Percentiles rank a stretch among this genome's conserved stretches.
Conservation (phyloP, 1,140 invertebrate genomes). For the Aphaenogaster rudis region DNA sequence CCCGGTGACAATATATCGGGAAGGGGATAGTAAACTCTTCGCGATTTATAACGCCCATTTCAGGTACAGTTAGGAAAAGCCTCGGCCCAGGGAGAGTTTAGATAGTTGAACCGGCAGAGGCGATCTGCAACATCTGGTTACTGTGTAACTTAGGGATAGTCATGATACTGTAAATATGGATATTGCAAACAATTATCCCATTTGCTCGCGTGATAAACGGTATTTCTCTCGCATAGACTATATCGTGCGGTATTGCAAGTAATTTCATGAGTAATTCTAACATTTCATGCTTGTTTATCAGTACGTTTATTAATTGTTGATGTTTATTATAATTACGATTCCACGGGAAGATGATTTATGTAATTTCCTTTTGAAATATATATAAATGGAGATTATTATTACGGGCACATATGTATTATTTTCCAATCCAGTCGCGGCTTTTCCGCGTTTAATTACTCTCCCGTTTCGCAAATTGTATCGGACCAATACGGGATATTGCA, state of each 20-base stretch:
- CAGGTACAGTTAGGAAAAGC: conserved; percentile 45
- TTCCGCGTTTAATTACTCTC: conserved; percentile 26
- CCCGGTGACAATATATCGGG: conserved; percentile 35
- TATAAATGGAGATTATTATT: not conserved
- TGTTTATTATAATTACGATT: conserved; percentile 6
- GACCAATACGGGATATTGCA: not conserved
- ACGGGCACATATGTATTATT: not conserved
- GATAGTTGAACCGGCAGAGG: conserved; percentile 57
- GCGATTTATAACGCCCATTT: conserved; percentile 55
- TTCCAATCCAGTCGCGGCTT: conserved; percentile 19
- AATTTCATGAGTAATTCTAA: not conserved
- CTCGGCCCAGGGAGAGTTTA: conserved; percentile 43
- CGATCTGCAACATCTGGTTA: conserved; percentile 68
- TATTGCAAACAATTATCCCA: conserved; percentile 56
- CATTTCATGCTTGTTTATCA: conserved; percentile 16
- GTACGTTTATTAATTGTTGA: conserved; percentile 16
- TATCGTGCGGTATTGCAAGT: not conserved
- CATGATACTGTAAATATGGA: conserved; percentile 56
- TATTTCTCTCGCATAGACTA: conserved; percentile 20
- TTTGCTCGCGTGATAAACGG: conserved; percentile 28
- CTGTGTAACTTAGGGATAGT: conserved; percentile 64
- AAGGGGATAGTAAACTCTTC: conserved; percentile 36
- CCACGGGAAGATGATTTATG: not conserved
- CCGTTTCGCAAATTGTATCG: conserved; percentile 28
- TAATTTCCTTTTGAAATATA: conserved; percentile 8